A percentile compares a stretch with the other conserved stretches of the same genome.
Evolutionary conservation across 2,888 invertebrate genomes (phyloP).

Genomic region (Conistra vaccinii): DNA sequence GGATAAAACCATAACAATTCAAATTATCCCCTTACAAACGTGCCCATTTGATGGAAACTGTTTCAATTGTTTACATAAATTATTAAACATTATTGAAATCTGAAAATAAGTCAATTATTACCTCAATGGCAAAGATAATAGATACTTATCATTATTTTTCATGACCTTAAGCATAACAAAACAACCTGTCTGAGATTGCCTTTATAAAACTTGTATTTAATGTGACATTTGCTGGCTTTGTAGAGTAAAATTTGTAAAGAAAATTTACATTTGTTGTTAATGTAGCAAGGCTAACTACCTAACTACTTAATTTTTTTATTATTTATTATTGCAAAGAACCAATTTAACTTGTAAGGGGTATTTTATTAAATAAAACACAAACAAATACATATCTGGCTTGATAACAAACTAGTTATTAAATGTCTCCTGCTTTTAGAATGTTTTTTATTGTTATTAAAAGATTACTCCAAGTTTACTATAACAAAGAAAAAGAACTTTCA

Average conservation of each 20-base stretch:
- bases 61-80: constrained; percentile 4
- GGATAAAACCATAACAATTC: constrained; percentile 7
- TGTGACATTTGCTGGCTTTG: neutral
- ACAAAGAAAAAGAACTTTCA: neutral
- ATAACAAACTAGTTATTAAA: neutral
- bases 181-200: neutral
- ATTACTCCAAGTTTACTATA: too few relatives aligned
- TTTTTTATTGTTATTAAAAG: constrained; percentile 7
- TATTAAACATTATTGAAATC: constrained; percentile 3
- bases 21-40: neutral
- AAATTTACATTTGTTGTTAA: neutral
- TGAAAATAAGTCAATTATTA: constrained; percentile 28
- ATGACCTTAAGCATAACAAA: neutral
- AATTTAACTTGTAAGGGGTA: neutral
- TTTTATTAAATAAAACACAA: neutral
- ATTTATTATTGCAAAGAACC: neutral
- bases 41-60: neutral
- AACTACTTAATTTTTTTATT: constrained; percentile 4
- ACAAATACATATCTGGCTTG: neutral
- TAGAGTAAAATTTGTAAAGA: neutral
- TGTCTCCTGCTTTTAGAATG: neutral
- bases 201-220: constrained; percentile 4
- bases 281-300: constrained; percentile 20
- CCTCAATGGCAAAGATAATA: constrained; percentile 13
- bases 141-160: neutral